These are phyloP conservation scores for Blennius ocellaris DNA, from an alignment of 2,113 vertebrate genomes.

Conservation along the genomic window DNA sequence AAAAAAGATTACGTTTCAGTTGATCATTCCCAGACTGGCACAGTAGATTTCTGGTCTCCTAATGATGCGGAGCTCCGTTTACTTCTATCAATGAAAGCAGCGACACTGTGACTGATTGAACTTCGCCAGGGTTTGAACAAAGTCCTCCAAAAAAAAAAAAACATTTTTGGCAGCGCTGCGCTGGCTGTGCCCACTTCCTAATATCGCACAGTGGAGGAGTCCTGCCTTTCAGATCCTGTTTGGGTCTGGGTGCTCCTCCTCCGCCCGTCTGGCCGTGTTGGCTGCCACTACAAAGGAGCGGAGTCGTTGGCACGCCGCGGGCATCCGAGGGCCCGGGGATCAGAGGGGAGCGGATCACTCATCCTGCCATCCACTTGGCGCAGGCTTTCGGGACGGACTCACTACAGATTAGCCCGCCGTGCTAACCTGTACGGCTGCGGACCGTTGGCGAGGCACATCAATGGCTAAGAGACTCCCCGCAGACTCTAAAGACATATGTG, in stretches of 20 bases:
- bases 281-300: conserved; percentile 76
- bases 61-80: background rate
- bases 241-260: conserved; percentile 68
- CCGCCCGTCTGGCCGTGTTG: conserved; percentile 74
- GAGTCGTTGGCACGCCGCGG: conserved; percentile 74
- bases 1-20: background rate
- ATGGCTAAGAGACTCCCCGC: conserved; percentile 70
- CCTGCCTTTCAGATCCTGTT: conserved; percentile 56
- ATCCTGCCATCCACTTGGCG: conserved; percentile 72
- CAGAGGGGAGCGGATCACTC: conserved; percentile 76
- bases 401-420: conserved; percentile 76
- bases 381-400: conserved; percentile 63
- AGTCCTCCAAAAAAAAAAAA: too few species aligned
- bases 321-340: conserved; percentile 69
- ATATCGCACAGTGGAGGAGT: conserved; percentile 45
- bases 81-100: background rate
- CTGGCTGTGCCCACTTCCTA: conserved; percentile 30
- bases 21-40: background rate
- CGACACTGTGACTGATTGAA: conserved; percentile 7
- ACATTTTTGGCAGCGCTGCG: conserved; percentile 41
- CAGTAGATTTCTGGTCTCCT: background rate
- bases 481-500: conserved; percentile 83
- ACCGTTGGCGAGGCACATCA: conserved; percentile 73
- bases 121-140: background rate
- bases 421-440: conserved; percentile 74